These are phyloP conservation scores for Laticauda colubrina DNA, from an alignment of 2,113 vertebrate genomes.

Conservation along the genomic window DNA sequence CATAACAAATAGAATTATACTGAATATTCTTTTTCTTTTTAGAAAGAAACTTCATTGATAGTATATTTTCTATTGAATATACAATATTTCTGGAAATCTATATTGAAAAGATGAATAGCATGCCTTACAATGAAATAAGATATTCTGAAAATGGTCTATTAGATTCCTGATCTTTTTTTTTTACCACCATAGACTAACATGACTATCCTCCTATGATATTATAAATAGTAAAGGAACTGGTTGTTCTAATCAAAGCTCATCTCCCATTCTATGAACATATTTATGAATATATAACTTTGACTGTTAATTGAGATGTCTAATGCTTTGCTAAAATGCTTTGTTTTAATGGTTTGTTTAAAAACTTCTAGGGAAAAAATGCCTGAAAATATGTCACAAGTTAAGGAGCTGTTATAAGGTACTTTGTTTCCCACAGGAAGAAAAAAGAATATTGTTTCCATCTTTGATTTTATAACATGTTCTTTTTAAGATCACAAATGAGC, in stretches of 20 bases:
- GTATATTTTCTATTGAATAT: background rate
- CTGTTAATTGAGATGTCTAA: conserved; percentile 24
- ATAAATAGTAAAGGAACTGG: background rate
- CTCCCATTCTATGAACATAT: conserved; percentile 2
- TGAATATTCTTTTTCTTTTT: background rate
- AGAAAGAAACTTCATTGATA: background rate
- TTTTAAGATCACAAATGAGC: background rate
- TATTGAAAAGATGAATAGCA: background rate
- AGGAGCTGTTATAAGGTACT: background rate
- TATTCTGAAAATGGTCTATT: background rate
- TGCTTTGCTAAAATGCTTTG: background rate
- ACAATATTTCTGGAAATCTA: background rate
- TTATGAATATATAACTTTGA: conserved; percentile 31
- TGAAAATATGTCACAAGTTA: conserved; percentile 40
- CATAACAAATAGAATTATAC: conserved; percentile 7
- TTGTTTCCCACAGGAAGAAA: background rate
- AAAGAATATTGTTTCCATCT: background rate
- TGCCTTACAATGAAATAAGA: background rate
- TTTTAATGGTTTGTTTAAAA: conserved; percentile 37
- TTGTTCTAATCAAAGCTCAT: conserved; percentile 21
- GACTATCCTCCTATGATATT: background rate
- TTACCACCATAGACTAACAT: background rate
- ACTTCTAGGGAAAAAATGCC: conserved; percentile 8
- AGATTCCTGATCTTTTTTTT: background rate
- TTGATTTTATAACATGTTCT: background rate